Evolutionary conservation across 1,140 invertebrate species (phyloP), one percentile per base, ranked within the genome.

Genomic region (Neoseiulus cucumeris): DNA sequence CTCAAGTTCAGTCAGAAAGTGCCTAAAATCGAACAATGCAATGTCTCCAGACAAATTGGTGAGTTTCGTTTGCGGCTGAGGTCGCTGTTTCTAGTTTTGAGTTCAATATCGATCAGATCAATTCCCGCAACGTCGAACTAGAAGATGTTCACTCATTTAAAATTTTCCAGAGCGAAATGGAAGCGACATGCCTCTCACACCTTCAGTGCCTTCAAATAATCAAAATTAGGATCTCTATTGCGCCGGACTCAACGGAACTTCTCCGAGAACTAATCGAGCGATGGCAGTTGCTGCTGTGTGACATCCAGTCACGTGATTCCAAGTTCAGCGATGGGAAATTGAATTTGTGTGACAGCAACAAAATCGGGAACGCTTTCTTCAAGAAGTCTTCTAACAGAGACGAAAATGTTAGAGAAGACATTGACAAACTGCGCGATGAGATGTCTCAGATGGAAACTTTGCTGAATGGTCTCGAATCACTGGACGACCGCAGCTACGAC

Each of bases 121-220:
- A 44, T 12, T 44, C 12, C 42, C 12, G 45, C 18, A 6, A 5
- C 45, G 5, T 47, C 28, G 28, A 47, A 14, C 4, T 47, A 14
- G 7, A 28, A 22, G 4, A 22, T 47, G 7, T 47, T 14, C 28
- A 5, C 4, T 14, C 28, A 7, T 20, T 14, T 47, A 14, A 7
- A 14, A 7, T 5, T 6, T 47, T 47, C 45, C 22, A 59, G 51
- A 59, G 33, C 33, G 51, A 59, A 9, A 59, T 59, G 51, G 33
- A 29, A 17, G 51, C 51, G 12, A 59, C 25, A 59, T 59, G 51
- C 51, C 51, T 25, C 14, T 59, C 51, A 14, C 25, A 59, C 33
- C 25, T 59, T 25, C 51, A 59, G 51, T 59, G 51, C 51, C 51
- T 59, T 59, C 51, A 59, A 33, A 59, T 59, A 59, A 59, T 59